A percentile compares a stretch with the other conserved stretches of the same genome.
phyloP scores from a whole-genome alignment of 2,113 vertebrate genomes.

The Callionymus lyra region DNA sequence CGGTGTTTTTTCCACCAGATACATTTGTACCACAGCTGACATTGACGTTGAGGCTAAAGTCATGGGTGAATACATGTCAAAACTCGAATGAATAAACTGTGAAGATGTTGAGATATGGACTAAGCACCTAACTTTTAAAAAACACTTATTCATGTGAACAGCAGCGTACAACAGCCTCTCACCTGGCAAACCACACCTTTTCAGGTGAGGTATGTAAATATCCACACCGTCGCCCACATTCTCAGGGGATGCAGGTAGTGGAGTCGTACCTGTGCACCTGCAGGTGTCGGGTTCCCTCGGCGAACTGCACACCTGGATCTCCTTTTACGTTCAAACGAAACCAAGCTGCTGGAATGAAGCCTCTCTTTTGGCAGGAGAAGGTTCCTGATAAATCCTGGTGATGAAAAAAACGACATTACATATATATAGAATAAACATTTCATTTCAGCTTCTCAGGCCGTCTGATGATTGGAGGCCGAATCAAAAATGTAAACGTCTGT shows the following conservation, averaged over 20 bases:
- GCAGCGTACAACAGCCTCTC: constrained; percentile 31
- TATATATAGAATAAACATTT: constrained; percentile 1
- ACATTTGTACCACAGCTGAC: no score
- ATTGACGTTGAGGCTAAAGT: no score
- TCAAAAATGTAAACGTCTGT: constrained; percentile 37
- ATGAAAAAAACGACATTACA: constrained; percentile 32
- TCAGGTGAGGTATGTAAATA: constrained; percentile 27
- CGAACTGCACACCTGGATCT: constrained; percentile 33
- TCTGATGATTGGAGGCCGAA: no score
- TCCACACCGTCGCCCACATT: constrained; percentile 37
- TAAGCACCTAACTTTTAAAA: constrained; percentile 4
- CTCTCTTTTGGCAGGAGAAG: constrained; percentile 6
- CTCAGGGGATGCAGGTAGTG: constrained; percentile 7
- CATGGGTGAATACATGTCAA: constrained; percentile 3
- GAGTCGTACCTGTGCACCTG: constrained; percentile 43
- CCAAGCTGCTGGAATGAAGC: constrained; percentile 20
- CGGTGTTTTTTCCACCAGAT: no score
- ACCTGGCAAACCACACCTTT: constrained; percentile 20
- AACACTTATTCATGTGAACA: constrained; percentile 36
- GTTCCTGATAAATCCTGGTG: constrained; percentile 17
- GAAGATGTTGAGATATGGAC: constrained; percentile 12
- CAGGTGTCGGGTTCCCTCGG: constrained; percentile 23
- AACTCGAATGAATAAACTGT: constrained; percentile 15
- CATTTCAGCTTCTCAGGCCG: no score
- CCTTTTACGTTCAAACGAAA: constrained; percentile 10